Percentiles rank a stretch among this genome's conserved stretches.
These are phyloP conservation scores for Buphagus erythrorhynchus DNA, from an alignment of 2,797 vertebrate genomes.

Conservation along the genomic window DNA sequence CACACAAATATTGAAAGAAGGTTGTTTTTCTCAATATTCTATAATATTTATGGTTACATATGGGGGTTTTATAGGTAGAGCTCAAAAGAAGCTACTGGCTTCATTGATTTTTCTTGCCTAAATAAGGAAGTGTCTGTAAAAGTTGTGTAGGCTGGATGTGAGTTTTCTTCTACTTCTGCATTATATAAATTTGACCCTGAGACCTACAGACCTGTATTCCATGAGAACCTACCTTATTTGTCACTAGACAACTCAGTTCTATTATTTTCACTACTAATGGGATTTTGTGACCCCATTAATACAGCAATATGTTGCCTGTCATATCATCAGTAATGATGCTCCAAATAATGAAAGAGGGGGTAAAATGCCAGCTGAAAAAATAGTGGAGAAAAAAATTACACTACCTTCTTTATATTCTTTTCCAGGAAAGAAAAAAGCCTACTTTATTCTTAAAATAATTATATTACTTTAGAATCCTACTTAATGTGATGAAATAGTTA, in stretches of 20 bases:
- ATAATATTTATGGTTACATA: neutral
- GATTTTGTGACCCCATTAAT: slow-evolving; percentile 77
- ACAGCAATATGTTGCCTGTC: slow-evolving; percentile 65
- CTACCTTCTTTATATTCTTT: slow-evolving; percentile 48
- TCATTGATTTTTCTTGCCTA: neutral
- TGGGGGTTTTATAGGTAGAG: neutral
- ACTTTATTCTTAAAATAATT: neutral
- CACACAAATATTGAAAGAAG: neutral
- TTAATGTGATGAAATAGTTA: slow-evolving; percentile 27
- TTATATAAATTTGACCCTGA: slow-evolving; percentile 44
- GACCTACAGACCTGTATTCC: neutral
- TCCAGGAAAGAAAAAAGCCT: slow-evolving; percentile 7
- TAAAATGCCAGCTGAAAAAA: slow-evolving; percentile 5
- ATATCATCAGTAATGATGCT: slow-evolving; percentile 54
- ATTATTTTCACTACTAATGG: slow-evolving; percentile 72
- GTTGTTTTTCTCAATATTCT: neutral
- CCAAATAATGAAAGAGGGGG: slow-evolving; percentile 14
- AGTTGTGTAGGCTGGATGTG: neutral
- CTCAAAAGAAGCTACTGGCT: neutral
- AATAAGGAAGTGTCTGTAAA: neutral
- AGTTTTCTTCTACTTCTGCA: neutral
- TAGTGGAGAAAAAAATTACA: neutral
- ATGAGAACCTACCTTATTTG: slow-evolving; percentile 51
- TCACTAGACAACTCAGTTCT: slow-evolving; percentile 48
- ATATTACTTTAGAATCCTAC: slow-evolving; percentile 15